phyloP scores from a whole-genome alignment of 2,888 invertebrate species.

The Drosophila koepferae region DNA sequence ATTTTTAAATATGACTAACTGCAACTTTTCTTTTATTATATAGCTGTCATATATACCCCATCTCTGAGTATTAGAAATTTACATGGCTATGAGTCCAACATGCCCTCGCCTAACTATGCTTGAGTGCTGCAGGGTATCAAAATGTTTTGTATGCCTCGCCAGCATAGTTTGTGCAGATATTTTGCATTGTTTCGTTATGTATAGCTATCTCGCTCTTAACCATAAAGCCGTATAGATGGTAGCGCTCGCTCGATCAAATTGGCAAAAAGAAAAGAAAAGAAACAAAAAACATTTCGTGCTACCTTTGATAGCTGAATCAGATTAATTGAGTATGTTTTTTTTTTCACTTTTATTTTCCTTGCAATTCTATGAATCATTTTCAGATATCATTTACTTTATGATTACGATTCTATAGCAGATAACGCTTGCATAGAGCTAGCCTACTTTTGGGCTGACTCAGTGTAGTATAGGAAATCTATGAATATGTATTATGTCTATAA shows the following conservation, averaged over 20 bases:
- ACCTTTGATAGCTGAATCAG: neutral
- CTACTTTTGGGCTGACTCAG: slow-evolving; percentile 17
- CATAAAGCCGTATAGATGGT: neutral
- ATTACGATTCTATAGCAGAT: neutral
- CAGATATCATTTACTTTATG: neutral
- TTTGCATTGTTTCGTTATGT: neutral
- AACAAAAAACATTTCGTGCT: neutral
- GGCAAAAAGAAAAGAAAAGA: neutral
- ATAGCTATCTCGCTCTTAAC: slow-evolving; percentile 14
- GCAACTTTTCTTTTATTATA: neutral
- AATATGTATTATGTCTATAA: neutral
- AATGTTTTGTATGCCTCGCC: neutral
- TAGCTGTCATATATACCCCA: neutral
- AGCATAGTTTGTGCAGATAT: neutral
- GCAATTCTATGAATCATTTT: neutral
- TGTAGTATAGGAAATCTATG: neutral
- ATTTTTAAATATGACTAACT: neutral
- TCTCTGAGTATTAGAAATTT: neutral
- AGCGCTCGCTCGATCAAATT: neutral
- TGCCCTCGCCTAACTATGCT: neutral
- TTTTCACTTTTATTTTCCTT: neutral
- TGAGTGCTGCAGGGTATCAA: neutral
- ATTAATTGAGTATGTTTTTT: neutral
- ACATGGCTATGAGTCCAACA: neutral
- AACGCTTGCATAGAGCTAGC: neutral